Evolutionary conservation across 2,113 vertebrate genomes (phyloP).

Genomic region (Balaenoptera acutorostrata): DNA sequence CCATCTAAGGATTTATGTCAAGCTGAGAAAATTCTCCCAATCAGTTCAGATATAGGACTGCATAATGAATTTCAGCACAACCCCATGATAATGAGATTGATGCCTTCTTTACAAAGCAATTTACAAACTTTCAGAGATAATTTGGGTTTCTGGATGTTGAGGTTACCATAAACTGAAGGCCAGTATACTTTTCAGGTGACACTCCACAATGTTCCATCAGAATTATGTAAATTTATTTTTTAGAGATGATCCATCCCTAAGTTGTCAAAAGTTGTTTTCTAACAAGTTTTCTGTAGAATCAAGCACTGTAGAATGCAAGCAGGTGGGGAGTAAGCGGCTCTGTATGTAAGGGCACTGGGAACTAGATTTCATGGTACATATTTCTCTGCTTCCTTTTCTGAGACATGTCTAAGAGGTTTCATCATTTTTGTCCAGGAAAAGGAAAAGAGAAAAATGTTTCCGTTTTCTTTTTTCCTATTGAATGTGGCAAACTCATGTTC

Average conservation of each 20-base stretch:
- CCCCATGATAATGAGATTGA: conserved; percentile 4
- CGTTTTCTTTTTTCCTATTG: neutral
- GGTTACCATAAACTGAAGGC: neutral
- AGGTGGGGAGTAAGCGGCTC: neutral
- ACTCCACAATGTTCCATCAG: conserved; percentile 20
- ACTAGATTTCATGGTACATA: neutral
- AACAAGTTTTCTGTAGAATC: neutral
- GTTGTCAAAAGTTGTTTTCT: conserved; percentile 35
- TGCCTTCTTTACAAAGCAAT: conserved; percentile 31
- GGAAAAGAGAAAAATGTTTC: conserved; percentile 28
- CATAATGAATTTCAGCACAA: conserved; percentile 46
- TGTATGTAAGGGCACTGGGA: neutral
- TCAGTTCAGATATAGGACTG: conserved; percentile 23
- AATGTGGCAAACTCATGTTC: conserved; percentile 23
- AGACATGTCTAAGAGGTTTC: neutral
- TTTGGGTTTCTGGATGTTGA: conserved; percentile 21
- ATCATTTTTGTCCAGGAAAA: conserved; percentile 33
- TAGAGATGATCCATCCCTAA: neutral
- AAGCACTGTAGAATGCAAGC: neutral
- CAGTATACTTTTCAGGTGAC: neutral
- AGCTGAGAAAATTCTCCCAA: conserved; percentile 38
- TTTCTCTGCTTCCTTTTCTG: conserved; percentile 17
- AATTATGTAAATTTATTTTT: conserved; percentile 18
- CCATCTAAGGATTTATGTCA: conserved; percentile 10
- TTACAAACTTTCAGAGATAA: conserved; percentile 26